Evolutionary conservation across 2,888 invertebrate species (phyloP), one percentile per base, ranked within the genome.

Genomic region (Oeneis ivallda): DNA sequence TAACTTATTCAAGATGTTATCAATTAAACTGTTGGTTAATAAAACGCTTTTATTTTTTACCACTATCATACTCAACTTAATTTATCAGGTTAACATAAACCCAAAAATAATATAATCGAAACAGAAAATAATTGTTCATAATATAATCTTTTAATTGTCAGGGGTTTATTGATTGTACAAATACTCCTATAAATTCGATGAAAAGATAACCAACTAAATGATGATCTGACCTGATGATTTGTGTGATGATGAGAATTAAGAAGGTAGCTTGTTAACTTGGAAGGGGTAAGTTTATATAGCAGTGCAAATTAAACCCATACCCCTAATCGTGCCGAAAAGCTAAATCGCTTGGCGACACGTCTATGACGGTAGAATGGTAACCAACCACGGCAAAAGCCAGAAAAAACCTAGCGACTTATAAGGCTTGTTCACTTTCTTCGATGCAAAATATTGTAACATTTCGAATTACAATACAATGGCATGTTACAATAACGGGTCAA

Each of bases 11-110:
- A 80, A 77, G 81, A 81, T 84, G 78, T 80, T 83, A 83, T 83
- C 76, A 85, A 85, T 83, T 81, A 82, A 86, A 84, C 84, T 84
- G 79, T 86, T 87, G 84, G 84, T 87, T 84, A 84, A 83, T 80
- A 70, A 71, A 65, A 73, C 67, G 69, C 72, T 70, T 69, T 68
- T 58, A 54, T 67, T 67, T 60, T 8, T 2, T 19, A 13, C 4
- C 17, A 15, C 7, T 47, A 9, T 9, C 47, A 17, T 11, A 41
- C 9, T 10, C 11, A n/a, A 13, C 2, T 17, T 7, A 47, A 43
- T 43, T 15, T 15, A 2, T 47, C 17, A 2, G 15, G 5, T 15
- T 9, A 15, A 15, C 9, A 0, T 0, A 8, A 8, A 37, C 7
- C 8, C 9, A 47, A 47, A 47, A 17, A 15, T 45, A 17, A 47